Conservation (phyloP, 1,140 invertebrate genomes). For the Augochlora pura region DNA sequence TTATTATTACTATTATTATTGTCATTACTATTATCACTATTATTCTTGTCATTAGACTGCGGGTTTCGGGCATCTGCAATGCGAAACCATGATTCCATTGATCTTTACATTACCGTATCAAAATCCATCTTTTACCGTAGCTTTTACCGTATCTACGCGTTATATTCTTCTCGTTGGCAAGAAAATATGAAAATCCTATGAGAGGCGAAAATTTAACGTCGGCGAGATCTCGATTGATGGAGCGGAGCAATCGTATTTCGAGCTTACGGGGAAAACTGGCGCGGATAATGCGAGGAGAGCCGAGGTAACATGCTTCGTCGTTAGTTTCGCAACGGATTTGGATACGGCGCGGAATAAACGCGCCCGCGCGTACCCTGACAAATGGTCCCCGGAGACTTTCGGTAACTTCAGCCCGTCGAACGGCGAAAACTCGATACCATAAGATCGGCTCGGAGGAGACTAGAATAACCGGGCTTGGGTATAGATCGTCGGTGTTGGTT, state of each 20-base stretch:
- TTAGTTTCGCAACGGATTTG: slow-evolving; percentile 17
- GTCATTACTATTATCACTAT: too few relatives aligned
- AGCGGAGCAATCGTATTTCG: slow-evolving; percentile 20
- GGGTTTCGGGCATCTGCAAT: too few relatives aligned
- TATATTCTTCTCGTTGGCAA: too few relatives aligned
- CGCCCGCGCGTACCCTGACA: slow-evolving; percentile 19
- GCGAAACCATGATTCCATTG: too few relatives aligned
- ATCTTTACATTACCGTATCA: too few relatives aligned
- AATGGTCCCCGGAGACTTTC: slow-evolving; percentile 30
- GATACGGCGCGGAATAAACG: slow-evolving; percentile 7
- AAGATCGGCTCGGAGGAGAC: background rate
- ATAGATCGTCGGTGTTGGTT: slow-evolving; percentile 19
- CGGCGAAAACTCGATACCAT: background rate
- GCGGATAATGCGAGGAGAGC: background rate
- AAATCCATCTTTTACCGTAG: too few relatives aligned
- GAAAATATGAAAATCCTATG: too few relatives aligned
- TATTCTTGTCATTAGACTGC: too few relatives aligned
- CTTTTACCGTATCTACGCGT: too few relatives aligned
- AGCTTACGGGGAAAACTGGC: background rate
- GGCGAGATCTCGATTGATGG: slow-evolving; percentile 1
- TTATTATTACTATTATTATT: too few relatives aligned
- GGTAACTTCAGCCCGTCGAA: slow-evolving; percentile 6
- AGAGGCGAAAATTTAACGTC: background rate
- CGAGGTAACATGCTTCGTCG: background rate
- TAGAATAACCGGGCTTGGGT: slow-evolving; percentile 5